These are phyloP conservation scores for Lagria hirta DNA, from an alignment of 2,888 invertebrate genomes.

Conservation along the genomic window DNA sequence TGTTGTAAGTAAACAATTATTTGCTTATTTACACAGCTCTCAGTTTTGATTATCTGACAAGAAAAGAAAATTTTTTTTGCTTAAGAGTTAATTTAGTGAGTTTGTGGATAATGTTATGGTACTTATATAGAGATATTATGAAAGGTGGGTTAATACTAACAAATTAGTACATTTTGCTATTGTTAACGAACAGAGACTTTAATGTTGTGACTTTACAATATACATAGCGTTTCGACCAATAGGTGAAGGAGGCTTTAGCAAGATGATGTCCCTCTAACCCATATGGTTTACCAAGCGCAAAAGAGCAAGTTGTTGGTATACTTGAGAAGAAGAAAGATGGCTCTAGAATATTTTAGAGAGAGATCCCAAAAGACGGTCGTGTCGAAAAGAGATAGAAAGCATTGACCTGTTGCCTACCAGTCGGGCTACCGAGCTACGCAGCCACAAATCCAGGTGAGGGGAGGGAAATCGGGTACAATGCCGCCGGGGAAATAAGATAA, in stretches of 20 bases:
- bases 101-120: too few species aligned
- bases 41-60: too few species aligned
- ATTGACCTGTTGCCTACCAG: constrained; percentile 64
- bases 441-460: constrained; percentile 47
- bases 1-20: too few species aligned
- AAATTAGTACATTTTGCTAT: too few species aligned
- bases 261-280: constrained; percentile 34
- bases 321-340: constrained; percentile 13
- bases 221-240: constrained; percentile 10
- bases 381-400: constrained; percentile 56
- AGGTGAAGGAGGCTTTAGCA: constrained; percentile 22
- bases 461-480: constrained; percentile 41
- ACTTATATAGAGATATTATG: too few species aligned
- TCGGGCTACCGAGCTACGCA: constrained; percentile 58
- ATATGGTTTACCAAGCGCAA: constrained; percentile 27
- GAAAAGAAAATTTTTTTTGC: too few species aligned
- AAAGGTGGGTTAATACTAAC: too few species aligned
- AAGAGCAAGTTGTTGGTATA: constrained; percentile 6
- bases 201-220: too few species aligned
- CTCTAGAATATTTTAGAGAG: constrained; percentile 47
- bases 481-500: constrained; percentile 52
- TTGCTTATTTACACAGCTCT: too few species aligned
- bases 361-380: constrained; percentile 47
- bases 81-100: too few species aligned
- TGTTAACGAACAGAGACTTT: too few species aligned